Evolutionary conservation across 2,113 vertebrate genomes (phyloP), one percentile per base, ranked within the genome.

Genomic region (Microtus oregoni): DNA sequence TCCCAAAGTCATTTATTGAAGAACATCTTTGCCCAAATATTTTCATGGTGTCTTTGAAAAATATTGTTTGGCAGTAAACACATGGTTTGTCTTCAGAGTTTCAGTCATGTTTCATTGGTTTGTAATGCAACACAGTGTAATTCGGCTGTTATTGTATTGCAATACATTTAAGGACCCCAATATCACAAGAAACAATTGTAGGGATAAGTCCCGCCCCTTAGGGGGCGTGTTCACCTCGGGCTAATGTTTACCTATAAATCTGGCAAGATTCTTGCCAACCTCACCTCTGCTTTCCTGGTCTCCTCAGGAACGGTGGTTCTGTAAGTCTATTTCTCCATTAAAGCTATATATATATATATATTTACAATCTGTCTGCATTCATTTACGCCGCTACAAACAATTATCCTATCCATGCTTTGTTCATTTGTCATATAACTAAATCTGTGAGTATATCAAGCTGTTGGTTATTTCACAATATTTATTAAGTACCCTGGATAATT

Each of bases 371-470:
- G 41, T 41, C 41, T 41, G 41, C 41, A 41, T 41, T 41, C 41
- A 4, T 41, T 41, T 41, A 41, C 41, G 41, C 41, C 41, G 3
- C 3, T 41, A 41, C 41, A 41, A 41, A 41, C 41, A 55, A 24
- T n/a, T 32, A n/a, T 22, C 3, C 8, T 17, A 52, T 24, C 3
- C 30, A 22, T 4, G 28, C 2, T 26, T 52, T 24, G 2, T 70
- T n/a, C 30, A 22, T 0, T 14, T 52, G 1, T 70, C 10, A 6
- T 9, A 2, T 1, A 12, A 15, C 7, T 50, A 35, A 52, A 70
- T n/a, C 19, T 72, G 11, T 68, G 61, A 68, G 41, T 5, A 65
- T 35, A 30, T 13, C 8, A 20, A 47, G 67, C 7, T 67, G 4
- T 44, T 17, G 26, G 3, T 67, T 86, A 14, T 50, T 10, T 17